phyloP scores from a whole-genome alignment of 2,888 invertebrate species.

The Diadegma fenestrale region DNA sequence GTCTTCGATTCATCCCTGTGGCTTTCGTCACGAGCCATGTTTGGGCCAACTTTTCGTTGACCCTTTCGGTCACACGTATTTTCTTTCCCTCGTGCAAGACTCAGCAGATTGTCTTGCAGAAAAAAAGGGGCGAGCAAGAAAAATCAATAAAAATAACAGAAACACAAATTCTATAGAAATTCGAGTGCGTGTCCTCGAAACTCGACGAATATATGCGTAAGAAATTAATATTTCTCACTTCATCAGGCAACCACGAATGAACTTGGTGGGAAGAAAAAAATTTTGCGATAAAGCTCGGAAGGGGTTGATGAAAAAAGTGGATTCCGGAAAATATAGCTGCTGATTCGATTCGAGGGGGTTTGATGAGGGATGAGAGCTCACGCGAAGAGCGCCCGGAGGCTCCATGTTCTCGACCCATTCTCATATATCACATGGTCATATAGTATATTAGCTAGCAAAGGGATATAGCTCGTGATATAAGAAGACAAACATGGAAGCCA shows the following conservation, averaged over 20 bases:
- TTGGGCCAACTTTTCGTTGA: constrained; percentile 56
- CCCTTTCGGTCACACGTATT: constrained; percentile 36
- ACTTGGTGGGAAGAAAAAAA: not conserved
- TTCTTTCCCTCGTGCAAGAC: not conserved
- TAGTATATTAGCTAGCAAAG: constrained; percentile 60
- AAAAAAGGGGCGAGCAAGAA: not conserved
- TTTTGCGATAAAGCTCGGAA: constrained; percentile 7
- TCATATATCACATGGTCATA: constrained; percentile 52
- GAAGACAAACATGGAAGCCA: constrained; percentile 80
- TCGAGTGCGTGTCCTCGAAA: not conserved
- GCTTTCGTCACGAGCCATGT: constrained; percentile 52
- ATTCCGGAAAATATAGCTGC: constrained; percentile 21
- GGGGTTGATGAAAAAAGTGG: constrained; percentile 27
- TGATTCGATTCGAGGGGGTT: constrained; percentile 61
- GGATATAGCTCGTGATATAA: constrained; percentile 77
- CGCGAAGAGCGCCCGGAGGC: constrained; percentile 31
- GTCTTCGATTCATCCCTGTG: constrained; percentile 53
- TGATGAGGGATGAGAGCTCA: constrained; percentile 36
- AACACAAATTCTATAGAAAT: not conserved
- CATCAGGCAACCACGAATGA: not conserved
- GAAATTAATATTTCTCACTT: constrained; percentile 11
- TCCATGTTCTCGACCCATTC: constrained; percentile 26
- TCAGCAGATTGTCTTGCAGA: not conserved
- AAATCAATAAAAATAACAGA: not conserved
- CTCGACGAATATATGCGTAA: not conserved